Conservation (phyloP, 2,888 invertebrate species). For the Belgica antarctica region DNA sequence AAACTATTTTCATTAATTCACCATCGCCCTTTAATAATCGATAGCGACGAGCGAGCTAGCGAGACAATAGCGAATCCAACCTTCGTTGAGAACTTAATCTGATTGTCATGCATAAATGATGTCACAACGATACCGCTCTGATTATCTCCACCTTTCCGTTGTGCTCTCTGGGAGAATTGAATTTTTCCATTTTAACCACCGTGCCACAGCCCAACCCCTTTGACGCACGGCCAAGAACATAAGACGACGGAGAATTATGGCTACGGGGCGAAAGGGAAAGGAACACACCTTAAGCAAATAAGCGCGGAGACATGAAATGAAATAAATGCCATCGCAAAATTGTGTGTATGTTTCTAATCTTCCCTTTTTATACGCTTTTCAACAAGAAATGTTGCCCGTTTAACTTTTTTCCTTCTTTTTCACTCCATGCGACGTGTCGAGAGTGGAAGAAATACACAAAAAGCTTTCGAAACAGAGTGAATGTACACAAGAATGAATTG, state of each 20-base stretch:
- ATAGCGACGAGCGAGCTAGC: background rate
- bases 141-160: too few species aligned
- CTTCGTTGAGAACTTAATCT: slow-evolving; percentile 4
- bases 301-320: slow-evolving; percentile 7
- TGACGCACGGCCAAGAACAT: background rate
- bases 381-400: slow-evolving; percentile 1
- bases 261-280: background rate
- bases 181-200: background rate
- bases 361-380: background rate
- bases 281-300: slow-evolving; percentile 44
- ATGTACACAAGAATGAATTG: too few species aligned
- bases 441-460: background rate
- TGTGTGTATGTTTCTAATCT: slow-evolving; percentile 14
- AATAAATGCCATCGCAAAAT: slow-evolving; percentile 16
- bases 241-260: background rate
- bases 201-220: background rate
- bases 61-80: background rate
- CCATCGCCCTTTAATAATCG: slow-evolving; percentile 17
- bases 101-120: slow-evolving; percentile 21
- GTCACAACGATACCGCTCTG: background rate
- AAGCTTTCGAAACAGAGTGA: background rate
- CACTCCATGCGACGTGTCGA: too few species aligned
- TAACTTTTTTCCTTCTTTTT: slow-evolving; percentile 19
- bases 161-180: background rate
- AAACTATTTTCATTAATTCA: slow-evolving; percentile 1